Percentiles rank a stretch among this genome's conserved stretches.
phyloP scores from a whole-genome alignment of 1,140 invertebrate genomes.

The Lucilia cuprina region DNA sequence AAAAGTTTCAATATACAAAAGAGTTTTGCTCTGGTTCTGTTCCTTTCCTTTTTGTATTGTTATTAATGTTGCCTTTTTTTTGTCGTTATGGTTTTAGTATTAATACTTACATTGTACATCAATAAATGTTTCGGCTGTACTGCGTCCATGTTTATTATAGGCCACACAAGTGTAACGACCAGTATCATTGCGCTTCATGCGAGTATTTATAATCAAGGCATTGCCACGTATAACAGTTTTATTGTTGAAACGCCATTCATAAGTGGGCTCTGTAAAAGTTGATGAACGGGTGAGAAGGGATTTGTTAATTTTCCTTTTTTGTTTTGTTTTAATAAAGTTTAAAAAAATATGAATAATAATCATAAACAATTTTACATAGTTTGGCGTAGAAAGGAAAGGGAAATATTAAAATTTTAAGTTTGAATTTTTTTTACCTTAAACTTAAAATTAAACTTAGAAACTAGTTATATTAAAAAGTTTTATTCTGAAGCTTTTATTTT shows the following conservation, averaged over 20 bases:
- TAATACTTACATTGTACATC: conserved; percentile 58
- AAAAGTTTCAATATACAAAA: not conserved
- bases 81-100: not conserved
- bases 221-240: conserved; percentile 52
- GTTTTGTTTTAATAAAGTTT: not conserved
- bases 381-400: not conserved
- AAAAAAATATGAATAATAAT: not conserved
- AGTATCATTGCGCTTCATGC: conserved; percentile 52
- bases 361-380: conserved; percentile 16
- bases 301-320: not conserved
- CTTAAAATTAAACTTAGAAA: no score
- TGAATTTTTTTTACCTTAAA: no score
- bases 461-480: no score
- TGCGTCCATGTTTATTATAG: conserved; percentile 55
- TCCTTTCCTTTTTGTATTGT: no score
- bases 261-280: conserved; percentile 48
- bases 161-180: conserved; percentile 54
- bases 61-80: no score
- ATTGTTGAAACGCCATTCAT: conserved; percentile 57
- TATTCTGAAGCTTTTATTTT: no score
- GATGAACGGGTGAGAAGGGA: not conserved
- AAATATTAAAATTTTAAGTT: not conserved
- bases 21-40: no score
- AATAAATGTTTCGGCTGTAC: conserved; percentile 50
- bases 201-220: conserved; percentile 54